Percentiles rank a stretch among this genome's conserved stretches.
These are phyloP conservation scores for Clarias magur DNA, from an alignment of 2,113 vertebrate genomes.

Conservation along the genomic window DNA sequence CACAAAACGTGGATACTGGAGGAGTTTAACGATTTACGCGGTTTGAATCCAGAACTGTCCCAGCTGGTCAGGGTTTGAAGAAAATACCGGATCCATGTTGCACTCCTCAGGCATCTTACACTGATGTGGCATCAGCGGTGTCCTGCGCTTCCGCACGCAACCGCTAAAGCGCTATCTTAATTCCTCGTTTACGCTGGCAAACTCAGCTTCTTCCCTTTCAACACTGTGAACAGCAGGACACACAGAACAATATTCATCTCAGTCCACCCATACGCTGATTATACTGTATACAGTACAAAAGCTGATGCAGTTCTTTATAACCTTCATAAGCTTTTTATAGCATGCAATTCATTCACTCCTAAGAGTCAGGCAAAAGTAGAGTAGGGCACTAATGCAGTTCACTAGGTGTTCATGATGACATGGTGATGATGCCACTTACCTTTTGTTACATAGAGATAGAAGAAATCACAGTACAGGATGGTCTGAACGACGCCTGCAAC, in stretches of 20 bases:
- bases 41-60: slow-evolving; percentile 72
- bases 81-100: slow-evolving; percentile 75
- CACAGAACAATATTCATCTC: neutral
- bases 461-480: slow-evolving; percentile 99
- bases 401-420: neutral
- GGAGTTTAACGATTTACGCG: slow-evolving; percentile 60
- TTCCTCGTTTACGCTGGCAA: slow-evolving; percentile 92
- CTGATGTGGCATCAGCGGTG: slow-evolving; percentile 76
- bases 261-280: neutral
- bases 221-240: slow-evolving; percentile 74
- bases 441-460: slow-evolving; percentile 99
- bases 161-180: slow-evolving; percentile 80
- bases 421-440: slow-evolving; percentile 70
- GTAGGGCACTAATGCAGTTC: neutral
- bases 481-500: slow-evolving; percentile 97
- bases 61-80: slow-evolving; percentile 61
- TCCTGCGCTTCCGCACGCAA: slow-evolving; percentile 75
- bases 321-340: neutral
- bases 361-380: neutral
- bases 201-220: slow-evolving; percentile 99
- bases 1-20: slow-evolving; percentile 82
- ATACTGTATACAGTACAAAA: neutral
- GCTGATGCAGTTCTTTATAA: neutral
- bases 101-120: slow-evolving; percentile 89
- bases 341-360: neutral